phyloP scores from a whole-genome alignment of 2,113 vertebrate genomes.

The Hippoglossus stenolepis region DNA sequence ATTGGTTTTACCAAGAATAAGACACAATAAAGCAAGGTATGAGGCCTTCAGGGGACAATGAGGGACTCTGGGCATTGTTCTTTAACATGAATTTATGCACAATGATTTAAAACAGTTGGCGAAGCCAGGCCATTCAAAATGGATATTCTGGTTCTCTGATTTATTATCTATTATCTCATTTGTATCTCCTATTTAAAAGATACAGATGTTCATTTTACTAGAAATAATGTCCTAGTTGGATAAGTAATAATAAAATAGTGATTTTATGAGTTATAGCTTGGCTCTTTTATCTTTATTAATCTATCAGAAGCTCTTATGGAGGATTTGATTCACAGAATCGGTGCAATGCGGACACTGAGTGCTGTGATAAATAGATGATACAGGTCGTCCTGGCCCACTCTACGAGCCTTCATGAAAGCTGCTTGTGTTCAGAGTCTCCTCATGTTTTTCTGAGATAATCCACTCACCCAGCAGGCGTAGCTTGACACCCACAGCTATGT shows the following conservation, averaged over 20 bases:
- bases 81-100: not conserved
- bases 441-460: constrained; percentile 86
- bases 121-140: no score
- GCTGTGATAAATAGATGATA: constrained; percentile 64
- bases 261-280: not conserved
- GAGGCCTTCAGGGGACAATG: not conserved
- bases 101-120: not conserved
- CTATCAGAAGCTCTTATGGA: not conserved
- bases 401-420: constrained; percentile 80
- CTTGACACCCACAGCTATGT: constrained; percentile 81
- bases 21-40: not conserved
- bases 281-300: not conserved
- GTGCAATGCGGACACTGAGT: constrained; percentile 48
- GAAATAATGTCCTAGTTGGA: not conserved
- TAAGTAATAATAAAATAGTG: not conserved
- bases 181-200: not conserved
- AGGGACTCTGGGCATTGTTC: not conserved
- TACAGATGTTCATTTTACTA: not conserved
- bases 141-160: not conserved
- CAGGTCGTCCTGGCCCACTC: constrained; percentile 80
- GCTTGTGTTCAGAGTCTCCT: constrained; percentile 83
- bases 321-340: constrained; percentile 35
- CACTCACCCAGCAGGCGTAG: constrained; percentile 81
- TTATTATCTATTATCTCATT: not conserved
- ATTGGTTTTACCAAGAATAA: not conserved